Percentiles rank a stretch among this genome's conserved stretches.
Evolutionary conservation across 2,888 invertebrate genomes (phyloP).

Genomic region (Protophormia terraenovae): DNA sequence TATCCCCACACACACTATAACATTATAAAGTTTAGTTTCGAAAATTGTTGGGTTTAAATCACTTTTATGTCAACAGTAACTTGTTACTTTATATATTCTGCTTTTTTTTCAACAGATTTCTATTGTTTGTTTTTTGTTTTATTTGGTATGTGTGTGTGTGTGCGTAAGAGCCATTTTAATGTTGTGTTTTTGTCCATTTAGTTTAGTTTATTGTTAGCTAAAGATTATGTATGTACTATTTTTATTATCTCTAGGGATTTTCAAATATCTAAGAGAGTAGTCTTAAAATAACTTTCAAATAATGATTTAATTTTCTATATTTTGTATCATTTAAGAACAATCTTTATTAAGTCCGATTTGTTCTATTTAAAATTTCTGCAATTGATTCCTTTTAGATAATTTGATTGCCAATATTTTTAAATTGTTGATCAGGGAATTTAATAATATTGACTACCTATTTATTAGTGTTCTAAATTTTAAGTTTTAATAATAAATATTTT

Average conservation of each 20-base stretch:
- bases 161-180: conserved; percentile 20
- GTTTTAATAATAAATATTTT: no score
- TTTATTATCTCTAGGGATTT: neutral
- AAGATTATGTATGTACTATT: conserved; percentile 15
- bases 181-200: conserved; percentile 37
- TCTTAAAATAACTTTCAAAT: no score
- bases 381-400: no score
- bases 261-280: no score
- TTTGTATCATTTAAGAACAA: no score
- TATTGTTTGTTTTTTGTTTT: neutral
- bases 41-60: conserved; percentile 52
- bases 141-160: neutral
- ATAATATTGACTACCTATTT: no score
- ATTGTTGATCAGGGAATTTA: no score
- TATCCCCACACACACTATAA: neutral
- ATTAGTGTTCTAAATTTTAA: no score
- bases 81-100: conserved; percentile 32
- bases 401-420: no score
- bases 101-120: neutral
- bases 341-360: no score
- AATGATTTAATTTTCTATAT: no score
- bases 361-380: no score
- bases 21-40: conserved; percentile 7
- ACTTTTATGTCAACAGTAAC: conserved; percentile 60
- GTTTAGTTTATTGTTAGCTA: conserved; percentile 13